phyloP scores from a whole-genome alignment of 1,140 invertebrate species.

The Archivesica marissinica region DNA sequence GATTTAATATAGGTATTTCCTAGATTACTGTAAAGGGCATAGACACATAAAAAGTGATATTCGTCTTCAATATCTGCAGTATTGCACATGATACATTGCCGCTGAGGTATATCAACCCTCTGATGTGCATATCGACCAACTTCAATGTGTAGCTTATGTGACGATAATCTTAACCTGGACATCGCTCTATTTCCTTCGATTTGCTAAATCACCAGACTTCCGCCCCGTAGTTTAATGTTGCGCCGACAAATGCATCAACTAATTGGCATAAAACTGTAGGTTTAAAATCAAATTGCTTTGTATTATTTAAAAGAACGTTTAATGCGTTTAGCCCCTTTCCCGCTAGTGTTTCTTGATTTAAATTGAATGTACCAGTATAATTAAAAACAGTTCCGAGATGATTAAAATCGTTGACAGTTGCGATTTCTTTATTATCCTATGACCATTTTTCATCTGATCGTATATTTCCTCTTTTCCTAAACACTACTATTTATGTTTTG shows the following conservation, averaged over 20 bases:
- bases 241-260: not conserved
- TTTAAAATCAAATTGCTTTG: not conserved
- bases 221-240: not conserved
- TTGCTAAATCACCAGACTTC: not conserved
- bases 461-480: not conserved
- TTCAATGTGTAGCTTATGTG: no score
- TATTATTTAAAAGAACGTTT: not conserved
- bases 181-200: not conserved
- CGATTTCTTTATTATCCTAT: not conserved
- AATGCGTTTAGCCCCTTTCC: not conserved
- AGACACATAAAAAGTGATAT: no score
- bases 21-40: no score
- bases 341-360: not conserved
- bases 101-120: no score
- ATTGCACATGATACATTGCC: no score
- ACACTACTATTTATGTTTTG: constrained; percentile 21
- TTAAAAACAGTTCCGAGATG: constrained; percentile 3
- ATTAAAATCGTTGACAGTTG: constrained; percentile 21
- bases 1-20: no score
- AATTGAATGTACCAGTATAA: not conserved
- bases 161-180: no score
- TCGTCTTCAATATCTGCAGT: no score
- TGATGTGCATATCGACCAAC: no score
- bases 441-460: not conserved
- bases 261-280: constrained; percentile 2